phyloP scores from a whole-genome alignment of 2,888 invertebrate genomes.

The Andrena hattorfiana region DNA sequence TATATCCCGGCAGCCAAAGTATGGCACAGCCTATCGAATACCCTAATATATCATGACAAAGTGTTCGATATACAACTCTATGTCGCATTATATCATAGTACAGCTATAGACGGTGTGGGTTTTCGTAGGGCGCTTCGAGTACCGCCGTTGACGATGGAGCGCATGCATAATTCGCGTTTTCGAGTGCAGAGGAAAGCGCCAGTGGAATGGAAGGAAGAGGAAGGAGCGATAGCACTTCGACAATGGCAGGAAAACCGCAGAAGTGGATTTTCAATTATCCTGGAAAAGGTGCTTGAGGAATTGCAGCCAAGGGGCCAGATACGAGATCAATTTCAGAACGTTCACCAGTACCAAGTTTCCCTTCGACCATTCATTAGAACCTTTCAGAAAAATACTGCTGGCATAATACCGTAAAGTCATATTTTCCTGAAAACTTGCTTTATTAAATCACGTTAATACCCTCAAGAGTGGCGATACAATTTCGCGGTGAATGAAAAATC shows the following conservation, averaged over 20 bases:
- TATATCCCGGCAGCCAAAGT: not conserved
- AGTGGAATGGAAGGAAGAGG: not conserved
- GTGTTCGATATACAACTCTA: constrained; percentile 15
- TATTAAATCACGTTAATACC: not conserved
- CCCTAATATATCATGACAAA: not conserved
- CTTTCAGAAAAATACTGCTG: constrained; percentile 6
- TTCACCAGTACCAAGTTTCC: constrained; percentile 10
- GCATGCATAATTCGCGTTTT: constrained; percentile 62
- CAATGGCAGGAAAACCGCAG: constrained; percentile 47
- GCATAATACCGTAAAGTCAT: not conserved
- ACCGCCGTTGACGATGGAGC: constrained; percentile 17
- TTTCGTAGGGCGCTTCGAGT: constrained; percentile 32
- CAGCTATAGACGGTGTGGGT: not conserved
- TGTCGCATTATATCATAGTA: constrained; percentile 6
- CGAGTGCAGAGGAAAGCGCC: constrained; percentile 13
- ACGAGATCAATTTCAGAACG: constrained; percentile 14
- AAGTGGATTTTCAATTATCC: constrained; percentile 68
- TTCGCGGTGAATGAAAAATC: not conserved
- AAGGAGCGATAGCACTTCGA: constrained; percentile 51
- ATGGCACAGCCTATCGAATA: constrained; percentile 1
- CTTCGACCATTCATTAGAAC: not conserved
- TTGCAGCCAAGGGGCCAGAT: constrained; percentile 37
- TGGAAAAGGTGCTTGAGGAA: constrained; percentile 57
- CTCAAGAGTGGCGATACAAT: not conserved
- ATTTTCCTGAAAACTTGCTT: not conserved